Evolutionary conservation across 1,140 invertebrate genomes (phyloP).

Genomic region (Zaprionus gabonicus): DNA sequence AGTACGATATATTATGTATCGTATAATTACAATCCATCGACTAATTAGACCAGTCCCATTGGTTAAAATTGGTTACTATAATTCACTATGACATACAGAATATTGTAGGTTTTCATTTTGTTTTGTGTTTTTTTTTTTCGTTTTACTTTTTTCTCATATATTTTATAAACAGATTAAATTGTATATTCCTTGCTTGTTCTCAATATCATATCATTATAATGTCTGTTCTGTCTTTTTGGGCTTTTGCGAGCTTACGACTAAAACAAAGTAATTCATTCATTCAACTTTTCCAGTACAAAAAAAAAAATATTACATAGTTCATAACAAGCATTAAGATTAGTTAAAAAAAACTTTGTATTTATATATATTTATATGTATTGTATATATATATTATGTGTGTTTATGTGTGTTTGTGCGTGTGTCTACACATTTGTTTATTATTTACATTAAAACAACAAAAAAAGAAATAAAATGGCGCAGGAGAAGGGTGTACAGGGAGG

Average conservation of each 20-base stretch:
- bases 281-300: slow-evolving; percentile 22
- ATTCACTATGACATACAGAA: slow-evolving; percentile 67
- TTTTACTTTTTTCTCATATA: background rate
- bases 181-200: slow-evolving; percentile 26
- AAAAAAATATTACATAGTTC: slow-evolving; percentile 61
- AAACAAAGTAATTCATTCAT: slow-evolving; percentile 59
- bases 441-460: slow-evolving; percentile 62
- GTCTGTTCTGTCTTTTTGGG: slow-evolving; percentile 45
- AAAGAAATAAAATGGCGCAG: slow-evolving; percentile 28
- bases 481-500: background rate
- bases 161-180: slow-evolving; percentile 25
- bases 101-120: slow-evolving; percentile 24
- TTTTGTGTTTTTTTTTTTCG: background rate
- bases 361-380: slow-evolving; percentile 23
- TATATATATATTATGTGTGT: slow-evolving; percentile 22
- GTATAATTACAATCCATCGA: slow-evolving; percentile 40
- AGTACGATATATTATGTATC: slow-evolving; percentile 21
- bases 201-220: slow-evolving; percentile 4
- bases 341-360: slow-evolving; percentile 53
- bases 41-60: slow-evolving; percentile 82
- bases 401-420: slow-evolving; percentile 9
- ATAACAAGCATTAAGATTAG: slow-evolving; percentile 73
- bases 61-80: slow-evolving; percentile 81
- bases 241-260: slow-evolving; percentile 73
- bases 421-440: slow-evolving; percentile 41